A percentile compares a stretch with the other conserved stretches of the same genome.
Evolutionary conservation across 2,113 vertebrate genomes (phyloP).

Genomic region (Procavia capensis): DNA sequence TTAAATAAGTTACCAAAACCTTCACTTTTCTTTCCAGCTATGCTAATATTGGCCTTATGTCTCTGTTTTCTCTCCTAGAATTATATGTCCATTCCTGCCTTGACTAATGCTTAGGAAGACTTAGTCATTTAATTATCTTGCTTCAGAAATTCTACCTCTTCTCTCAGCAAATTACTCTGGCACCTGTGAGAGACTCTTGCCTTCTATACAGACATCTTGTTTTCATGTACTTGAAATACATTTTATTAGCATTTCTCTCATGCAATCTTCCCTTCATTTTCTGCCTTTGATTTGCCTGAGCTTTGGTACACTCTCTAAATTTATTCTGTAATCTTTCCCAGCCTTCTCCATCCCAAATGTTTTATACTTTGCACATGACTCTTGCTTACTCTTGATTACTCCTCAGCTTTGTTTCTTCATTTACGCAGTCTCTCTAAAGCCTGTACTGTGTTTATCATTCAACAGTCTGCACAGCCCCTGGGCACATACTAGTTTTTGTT

Average conservation of each 20-base stretch:
- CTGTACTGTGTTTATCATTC: constrained; percentile 55
- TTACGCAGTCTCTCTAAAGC: constrained; percentile 49
- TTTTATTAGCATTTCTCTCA: constrained; percentile 67
- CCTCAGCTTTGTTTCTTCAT: constrained; percentile 59
- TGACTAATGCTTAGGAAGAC: constrained; percentile 56
- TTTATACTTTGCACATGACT: constrained; percentile 57
- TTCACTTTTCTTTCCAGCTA: constrained; percentile 24
- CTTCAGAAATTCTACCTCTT: constrained; percentile 49
- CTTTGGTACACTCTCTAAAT: constrained; percentile 64
- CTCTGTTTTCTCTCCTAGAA: not conserved
- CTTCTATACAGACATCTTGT: constrained; percentile 66
- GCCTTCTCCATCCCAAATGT: constrained; percentile 56
- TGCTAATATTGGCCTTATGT: constrained; percentile 34
- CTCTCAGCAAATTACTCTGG: constrained; percentile 64
- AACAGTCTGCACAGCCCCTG: constrained; percentile 39
- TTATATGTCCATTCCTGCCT: constrained; percentile 7
- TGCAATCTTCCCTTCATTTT: constrained; percentile 69
- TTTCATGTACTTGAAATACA: constrained; percentile 67
- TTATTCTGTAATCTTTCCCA: constrained; percentile 65
- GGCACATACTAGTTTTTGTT: constrained; percentile 71
- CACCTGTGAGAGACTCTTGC: constrained; percentile 56
- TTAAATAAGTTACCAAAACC: constrained; percentile 32
- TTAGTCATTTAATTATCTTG: constrained; percentile 68
- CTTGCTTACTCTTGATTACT: constrained; percentile 67
- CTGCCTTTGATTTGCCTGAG: constrained; percentile 63